Conservation (phyloP, 64 coral and sea anemone genomes). For the Dendrophyllia cribrosa region DNA sequence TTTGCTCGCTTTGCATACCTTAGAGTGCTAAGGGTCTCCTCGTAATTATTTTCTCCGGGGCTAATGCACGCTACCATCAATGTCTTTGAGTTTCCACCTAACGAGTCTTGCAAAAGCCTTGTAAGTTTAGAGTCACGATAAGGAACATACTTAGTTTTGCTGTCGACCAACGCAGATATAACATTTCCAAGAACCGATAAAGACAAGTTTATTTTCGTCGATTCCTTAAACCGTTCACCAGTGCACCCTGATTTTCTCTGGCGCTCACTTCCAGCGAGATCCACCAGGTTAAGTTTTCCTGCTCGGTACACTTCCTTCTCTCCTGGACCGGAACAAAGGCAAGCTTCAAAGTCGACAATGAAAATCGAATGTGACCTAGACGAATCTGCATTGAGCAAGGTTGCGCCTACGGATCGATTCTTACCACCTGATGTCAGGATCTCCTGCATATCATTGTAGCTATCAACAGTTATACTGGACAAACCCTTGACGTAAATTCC, state of each 20-base stretch:
- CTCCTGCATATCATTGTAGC: constrained; percentile 82
- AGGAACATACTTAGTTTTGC: constrained; percentile 82
- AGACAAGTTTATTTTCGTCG: constrained; percentile 92
- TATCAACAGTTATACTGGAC: constrained; percentile 89
- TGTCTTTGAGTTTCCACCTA: constrained; percentile 89
- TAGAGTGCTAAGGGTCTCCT: constrained; percentile 90
- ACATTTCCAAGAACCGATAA: constrained; percentile 91
- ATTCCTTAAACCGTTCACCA: constrained; percentile 92
- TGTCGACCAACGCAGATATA: constrained; percentile 87
- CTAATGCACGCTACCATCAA: constrained; percentile 97
- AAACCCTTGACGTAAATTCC: constrained; percentile 93
- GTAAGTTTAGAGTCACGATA: constrained; percentile 98
- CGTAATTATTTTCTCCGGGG: constrained; percentile 91
- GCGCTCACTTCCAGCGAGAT: constrained; percentile 92
- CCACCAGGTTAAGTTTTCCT: constrained; percentile 94
- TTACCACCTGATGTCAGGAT: constrained; percentile 78
- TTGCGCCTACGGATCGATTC: constrained; percentile 95
- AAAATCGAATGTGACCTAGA: constrained; percentile 95
- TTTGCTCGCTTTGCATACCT: constrained; percentile 93
- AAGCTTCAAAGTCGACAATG: constrained; percentile 79
- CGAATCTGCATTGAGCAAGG: constrained; percentile 80
- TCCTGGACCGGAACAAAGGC: constrained; percentile 56
- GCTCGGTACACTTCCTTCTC: constrained; percentile 74
- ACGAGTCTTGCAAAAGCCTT: constrained; percentile 85
- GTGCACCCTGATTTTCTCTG: constrained; percentile 91